A percentile compares a stretch with the other conserved stretches of the same genome.
These are phyloP conservation scores for Aix galericulata DNA, from an alignment of 2,113 vertebrate genomes.

Conservation along the genomic window DNA sequence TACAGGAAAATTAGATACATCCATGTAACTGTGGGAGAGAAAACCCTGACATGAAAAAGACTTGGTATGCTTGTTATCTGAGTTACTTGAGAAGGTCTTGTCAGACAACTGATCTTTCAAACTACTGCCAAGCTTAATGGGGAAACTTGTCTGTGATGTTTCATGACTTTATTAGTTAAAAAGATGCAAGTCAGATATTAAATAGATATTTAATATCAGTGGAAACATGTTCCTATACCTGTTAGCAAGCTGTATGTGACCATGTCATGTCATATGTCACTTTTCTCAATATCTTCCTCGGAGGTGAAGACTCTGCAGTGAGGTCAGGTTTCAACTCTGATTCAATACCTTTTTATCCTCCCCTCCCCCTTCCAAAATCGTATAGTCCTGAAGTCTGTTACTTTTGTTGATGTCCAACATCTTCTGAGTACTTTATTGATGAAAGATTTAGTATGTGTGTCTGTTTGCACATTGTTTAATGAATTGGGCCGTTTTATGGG, in stretches of 20 bases:
- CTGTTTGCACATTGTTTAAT: not conserved
- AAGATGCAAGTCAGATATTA: not conserved
- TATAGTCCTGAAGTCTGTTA: not conserved
- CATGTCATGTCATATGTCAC: not conserved
- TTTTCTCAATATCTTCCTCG: not conserved
- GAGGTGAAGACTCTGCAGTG: not conserved
- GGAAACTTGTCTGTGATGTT: not conserved
- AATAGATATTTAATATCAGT: not conserved
- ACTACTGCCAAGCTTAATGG: not conserved
- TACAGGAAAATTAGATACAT: rapidly evolving
- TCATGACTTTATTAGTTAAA: not conserved
- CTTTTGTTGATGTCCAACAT: not conserved
- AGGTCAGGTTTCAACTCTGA: not conserved
- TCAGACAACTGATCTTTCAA: not conserved
- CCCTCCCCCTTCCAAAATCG: not conserved
- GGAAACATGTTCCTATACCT: not conserved
- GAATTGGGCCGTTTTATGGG: not conserved
- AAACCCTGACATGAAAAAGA: not conserved
- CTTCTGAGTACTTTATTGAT: not conserved
- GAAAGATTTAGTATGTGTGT: not conserved
- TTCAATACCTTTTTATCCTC: not conserved
- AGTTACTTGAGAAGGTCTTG: not conserved
- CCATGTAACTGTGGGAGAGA: not conserved
- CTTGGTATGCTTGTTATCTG: not conserved
- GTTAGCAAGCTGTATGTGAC: not conserved